Percentiles rank a stretch among this genome's conserved stretches.
Evolutionary conservation across 2,113 vertebrate species (phyloP).

Genomic region (Gymnogyps californianus): DNA sequence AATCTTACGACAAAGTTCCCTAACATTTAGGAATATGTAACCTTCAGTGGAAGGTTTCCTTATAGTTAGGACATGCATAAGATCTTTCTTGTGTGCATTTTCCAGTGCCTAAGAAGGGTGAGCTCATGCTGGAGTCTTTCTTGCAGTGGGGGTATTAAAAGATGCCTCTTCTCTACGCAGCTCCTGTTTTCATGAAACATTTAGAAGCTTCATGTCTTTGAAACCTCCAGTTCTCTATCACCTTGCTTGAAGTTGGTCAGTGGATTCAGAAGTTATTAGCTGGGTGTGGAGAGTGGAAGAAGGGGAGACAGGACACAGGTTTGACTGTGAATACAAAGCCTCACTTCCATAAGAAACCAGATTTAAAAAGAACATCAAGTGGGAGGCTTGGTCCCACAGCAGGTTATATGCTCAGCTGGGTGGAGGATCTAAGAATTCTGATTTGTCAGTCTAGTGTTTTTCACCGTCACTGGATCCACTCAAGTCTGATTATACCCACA

Average conservation of each 20-base stretch:
- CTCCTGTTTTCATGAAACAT: background rate
- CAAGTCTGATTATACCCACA: background rate
- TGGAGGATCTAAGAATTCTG: background rate
- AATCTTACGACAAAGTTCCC: background rate
- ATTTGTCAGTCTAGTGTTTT: background rate
- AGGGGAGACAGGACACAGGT: background rate
- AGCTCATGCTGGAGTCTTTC: background rate
- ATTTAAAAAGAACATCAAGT: background rate
- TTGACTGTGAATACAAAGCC: background rate
- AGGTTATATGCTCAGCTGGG: background rate
- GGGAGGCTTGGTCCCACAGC: background rate
- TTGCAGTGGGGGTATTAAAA: background rate
- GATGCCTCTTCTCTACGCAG: background rate
- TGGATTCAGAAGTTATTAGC: background rate
- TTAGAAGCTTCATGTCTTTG: background rate
- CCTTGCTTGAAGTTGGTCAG: background rate
- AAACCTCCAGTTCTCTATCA: background rate
- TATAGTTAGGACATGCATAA: background rate
- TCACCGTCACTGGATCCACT: background rate
- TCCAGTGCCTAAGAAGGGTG: background rate
- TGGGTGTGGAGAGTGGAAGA: background rate
- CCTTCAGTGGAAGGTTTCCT: background rate
- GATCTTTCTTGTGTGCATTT: background rate
- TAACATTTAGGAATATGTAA: background rate
- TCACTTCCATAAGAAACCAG: background rate